Evolutionary conservation across 2,113 vertebrate genomes (phyloP).

Genomic region (Anguilla japonica): DNA sequence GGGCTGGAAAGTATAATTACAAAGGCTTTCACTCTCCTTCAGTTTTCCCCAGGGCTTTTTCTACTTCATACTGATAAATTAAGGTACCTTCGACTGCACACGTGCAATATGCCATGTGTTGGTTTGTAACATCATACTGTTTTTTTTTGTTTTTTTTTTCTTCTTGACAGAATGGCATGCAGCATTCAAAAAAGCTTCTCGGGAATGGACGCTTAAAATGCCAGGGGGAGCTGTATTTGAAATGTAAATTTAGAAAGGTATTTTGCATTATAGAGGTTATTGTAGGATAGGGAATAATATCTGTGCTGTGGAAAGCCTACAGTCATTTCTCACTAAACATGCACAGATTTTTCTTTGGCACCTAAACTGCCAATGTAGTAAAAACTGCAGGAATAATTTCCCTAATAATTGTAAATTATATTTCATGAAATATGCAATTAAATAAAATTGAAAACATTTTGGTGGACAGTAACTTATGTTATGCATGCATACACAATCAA

Average conservation of each 20-base stretch:
- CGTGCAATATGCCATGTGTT: not conserved
- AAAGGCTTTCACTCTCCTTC: conserved; percentile 8
- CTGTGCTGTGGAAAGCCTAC: not conserved
- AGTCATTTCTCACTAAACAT: not conserved
- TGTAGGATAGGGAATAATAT: not conserved
- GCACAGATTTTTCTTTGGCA: not conserved
- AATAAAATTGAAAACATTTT: too few relatives aligned
- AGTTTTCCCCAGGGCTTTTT: not conserved
- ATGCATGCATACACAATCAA: too few relatives aligned
- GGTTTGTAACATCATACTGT: not conserved
- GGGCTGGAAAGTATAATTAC: conserved; percentile 1
- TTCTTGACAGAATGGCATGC: not conserved
- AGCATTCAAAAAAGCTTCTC: conserved; percentile 2
- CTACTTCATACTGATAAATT: not conserved
- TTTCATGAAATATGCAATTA: too few relatives aligned
- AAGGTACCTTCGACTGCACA: not conserved
- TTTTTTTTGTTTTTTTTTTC: not conserved
- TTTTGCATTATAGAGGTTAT: conserved; percentile 30
- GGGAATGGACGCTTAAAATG: conserved; percentile 10
- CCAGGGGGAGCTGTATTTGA: conserved; percentile 19
- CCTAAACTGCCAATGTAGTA: not conserved
- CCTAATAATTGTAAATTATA: not conserved
- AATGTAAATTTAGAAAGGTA: conserved; percentile 36
- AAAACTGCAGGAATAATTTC: not conserved
- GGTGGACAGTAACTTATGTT: too few relatives aligned